Percentiles rank a stretch among this genome's conserved stretches.
phyloP scores from a whole-genome alignment of 2,888 invertebrate species.

The Xestia sexstrigata region DNA sequence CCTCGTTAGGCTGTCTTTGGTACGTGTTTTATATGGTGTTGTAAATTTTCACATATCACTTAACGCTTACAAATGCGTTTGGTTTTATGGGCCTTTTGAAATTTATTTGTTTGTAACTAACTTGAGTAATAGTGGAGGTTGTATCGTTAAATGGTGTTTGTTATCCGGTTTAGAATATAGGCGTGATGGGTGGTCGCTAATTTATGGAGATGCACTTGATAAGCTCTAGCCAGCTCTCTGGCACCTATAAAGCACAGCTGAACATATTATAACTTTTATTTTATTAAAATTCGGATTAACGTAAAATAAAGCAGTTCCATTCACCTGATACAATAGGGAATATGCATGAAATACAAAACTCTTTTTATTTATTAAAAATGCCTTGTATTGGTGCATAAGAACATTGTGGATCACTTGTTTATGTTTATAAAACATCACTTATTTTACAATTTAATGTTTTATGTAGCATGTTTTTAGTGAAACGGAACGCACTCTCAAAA shows the following conservation, averaged over 20 bases:
- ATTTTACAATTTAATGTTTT: too few species aligned
- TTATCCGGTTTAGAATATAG: conserved; percentile 29
- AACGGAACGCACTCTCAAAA: too few species aligned
- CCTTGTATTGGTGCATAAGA: too few species aligned
- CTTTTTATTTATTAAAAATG: too few species aligned
- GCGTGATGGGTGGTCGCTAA: not conserved
- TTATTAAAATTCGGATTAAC: not conserved
- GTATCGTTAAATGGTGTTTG: conserved; percentile 33
- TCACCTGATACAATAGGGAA: not conserved
- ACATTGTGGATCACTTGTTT: too few species aligned
- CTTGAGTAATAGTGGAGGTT: conserved; percentile 45
- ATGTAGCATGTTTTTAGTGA: too few species aligned
- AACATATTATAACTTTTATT: not conserved
- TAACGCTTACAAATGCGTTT: conserved; percentile 67
- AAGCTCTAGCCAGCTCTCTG: conserved; percentile 15
- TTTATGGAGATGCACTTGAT: conserved; percentile 28
- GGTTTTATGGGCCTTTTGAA: conserved; percentile 52
- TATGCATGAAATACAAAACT: too few species aligned
- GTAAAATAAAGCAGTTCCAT: not conserved
- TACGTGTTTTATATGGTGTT: conserved; percentile 65
- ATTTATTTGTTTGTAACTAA: conserved; percentile 61
- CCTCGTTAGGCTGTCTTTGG: conserved; percentile 52
- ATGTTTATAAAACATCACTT: too few species aligned
- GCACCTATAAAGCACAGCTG: not conserved
- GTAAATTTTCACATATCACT: conserved; percentile 81